Evolutionary conservation across 2,113 vertebrate genomes (phyloP), one percentile per base, ranked within the genome.

Genomic region (Myocastor coypus): DNA sequence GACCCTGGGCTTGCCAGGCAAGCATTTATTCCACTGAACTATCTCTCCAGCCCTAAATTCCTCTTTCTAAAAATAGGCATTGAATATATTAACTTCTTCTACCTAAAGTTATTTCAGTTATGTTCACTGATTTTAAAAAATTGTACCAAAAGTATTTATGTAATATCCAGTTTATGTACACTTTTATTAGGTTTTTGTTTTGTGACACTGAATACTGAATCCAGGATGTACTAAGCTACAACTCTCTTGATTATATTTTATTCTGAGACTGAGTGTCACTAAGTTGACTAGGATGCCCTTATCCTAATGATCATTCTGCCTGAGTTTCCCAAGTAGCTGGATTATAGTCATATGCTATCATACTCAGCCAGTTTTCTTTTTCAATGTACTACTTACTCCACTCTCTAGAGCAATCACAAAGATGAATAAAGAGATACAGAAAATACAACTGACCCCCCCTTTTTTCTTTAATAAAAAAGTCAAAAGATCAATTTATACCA

Each of bases 51-150:
- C 55, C 55, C 55, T 55, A 55, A 55, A 55, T 55, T 55, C 55
- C 55, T 55, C 16, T 55, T 55, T 85, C 46, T 11, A 55, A 59
- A 42, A 75, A 40, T 26, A 10, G 71, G n/a, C n/a, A 71, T 73
- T 73, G 5, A 42, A 24, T 28, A 87, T 61, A 77, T n/a, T 87
- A 87, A 75, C 32, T 90, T 24, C 37, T 46, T 83, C 46, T 64
- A 40, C 69, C 22, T 75, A 42, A 75, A 75, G 22, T 40, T 42
- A 24, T 75, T 64, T 26, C 42, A 59, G 40, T 81, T 59, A 92
- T 85, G 28, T 73, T 66, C 55, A 87, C 17, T 71, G 40, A 59
- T 95, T 78, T 95, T 68, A 83, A 87, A 96, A 92, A 46, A 50
- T 20, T 50, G 55, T 59, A 81, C 7, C 81, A 94, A 94, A 96